A percentile compares a stretch with the other conserved stretches of the same genome.
phyloP scores from a whole-genome alignment of 2,888 invertebrate species.

The Trichogramma evanescens region DNA sequence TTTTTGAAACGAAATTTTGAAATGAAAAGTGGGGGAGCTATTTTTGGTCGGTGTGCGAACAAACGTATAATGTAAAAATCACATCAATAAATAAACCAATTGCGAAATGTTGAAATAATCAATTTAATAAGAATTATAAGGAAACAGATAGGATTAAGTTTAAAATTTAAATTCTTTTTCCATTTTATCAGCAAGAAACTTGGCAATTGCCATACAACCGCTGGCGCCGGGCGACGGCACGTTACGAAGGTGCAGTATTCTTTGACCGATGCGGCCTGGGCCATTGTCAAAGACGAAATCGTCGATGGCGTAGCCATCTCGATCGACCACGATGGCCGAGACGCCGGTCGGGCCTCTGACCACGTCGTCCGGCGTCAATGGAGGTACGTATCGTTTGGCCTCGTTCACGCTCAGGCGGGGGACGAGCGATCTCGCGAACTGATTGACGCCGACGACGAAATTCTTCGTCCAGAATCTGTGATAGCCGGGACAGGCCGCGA shows the following conservation, averaged over 20 bases:
- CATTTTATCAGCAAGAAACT: conserved; percentile 84
- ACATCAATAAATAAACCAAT: no score
- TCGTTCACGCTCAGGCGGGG: conserved; percentile 72
- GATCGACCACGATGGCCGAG: conserved; percentile 87
- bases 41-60: no score
- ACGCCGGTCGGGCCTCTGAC: conserved; percentile 85
- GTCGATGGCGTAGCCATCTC: conserved; percentile 81
- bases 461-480: conserved; percentile 76
- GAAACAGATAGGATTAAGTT: no score
- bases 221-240: conserved; percentile 98
- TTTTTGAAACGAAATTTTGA: no score
- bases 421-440: conserved; percentile 74
- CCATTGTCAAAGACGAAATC: conserved; percentile 94
- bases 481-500: conserved; percentile 68
- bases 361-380: conserved; percentile 50
- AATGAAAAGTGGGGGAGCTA: no score
- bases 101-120: no score
- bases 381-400: conserved; percentile 77
- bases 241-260: conserved; percentile 90
- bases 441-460: conserved; percentile 69
- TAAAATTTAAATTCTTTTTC: conserved; percentile 54
- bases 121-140: no score
- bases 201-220: conserved; percentile 89
- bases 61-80: no score
- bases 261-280: conserved; percentile 62